Base-by-base conservation (phyloP, 2,113 vertebrate species). In the Oostethus manadensis region DNA sequence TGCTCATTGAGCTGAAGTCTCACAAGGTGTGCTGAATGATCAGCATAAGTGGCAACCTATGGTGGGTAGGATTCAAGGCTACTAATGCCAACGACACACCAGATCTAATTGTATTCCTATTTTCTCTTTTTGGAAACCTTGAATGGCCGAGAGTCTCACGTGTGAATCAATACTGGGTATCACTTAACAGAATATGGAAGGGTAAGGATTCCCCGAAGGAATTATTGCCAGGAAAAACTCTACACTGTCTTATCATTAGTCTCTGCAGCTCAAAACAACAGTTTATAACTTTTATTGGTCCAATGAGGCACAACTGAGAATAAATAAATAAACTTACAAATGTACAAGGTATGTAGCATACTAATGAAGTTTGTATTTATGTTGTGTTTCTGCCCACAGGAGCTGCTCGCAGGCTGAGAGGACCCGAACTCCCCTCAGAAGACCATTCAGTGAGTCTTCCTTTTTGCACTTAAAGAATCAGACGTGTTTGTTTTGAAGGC, bases 381-480 rank as follows among this genome's bases (percentile, higher is more conserved):
- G 38, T 59, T 40, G 16, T 51, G 22, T 23, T 9, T 29, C 5
- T 1, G 3, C 53, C 23, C 15, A 67, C 78, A 91, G 90, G 84
- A 61, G 73, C 70, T 16, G 85, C 83, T 13, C 77, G 87, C 33
- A 62, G 89, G 71, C 74, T 90, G 33, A 80, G 73, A 18, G 90
- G 75, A 49, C 83, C 88, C 33, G 89, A 91, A 65, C 78, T 79
- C 0, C 70, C 76, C 0, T 48, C 74, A 55, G 83, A 82, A 20
- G 85, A 89, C 76, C 69, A 88, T 44, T 89, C 88, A 55, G 89
- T 91, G 56, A 91, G 89, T 86, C 35, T 21, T 14, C 14, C 10
- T 18, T 11, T 51, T 3, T 2, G n/a, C 7, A 15, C 18, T 17
- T 16, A 9, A 29, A 50, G 20, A 51, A 1, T 15, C 49, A 17